phyloP scores from a whole-genome alignment of 2,113 vertebrate genomes.

The Psilopsiagon aymara region DNA sequence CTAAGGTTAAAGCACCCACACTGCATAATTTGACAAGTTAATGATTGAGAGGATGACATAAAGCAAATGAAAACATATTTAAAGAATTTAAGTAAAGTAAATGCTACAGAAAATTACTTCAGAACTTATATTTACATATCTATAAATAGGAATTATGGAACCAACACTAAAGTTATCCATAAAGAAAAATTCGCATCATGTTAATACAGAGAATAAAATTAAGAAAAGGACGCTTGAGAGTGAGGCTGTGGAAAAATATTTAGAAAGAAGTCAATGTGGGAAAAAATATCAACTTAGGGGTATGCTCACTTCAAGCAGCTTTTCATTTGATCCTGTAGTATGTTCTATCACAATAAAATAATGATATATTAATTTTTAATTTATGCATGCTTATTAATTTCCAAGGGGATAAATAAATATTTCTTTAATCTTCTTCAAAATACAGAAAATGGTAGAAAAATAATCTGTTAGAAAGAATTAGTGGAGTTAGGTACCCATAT shows the following conservation, averaged over 20 bases:
- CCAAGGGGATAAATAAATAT: background rate
- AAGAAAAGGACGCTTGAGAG: background rate
- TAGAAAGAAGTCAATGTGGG: background rate
- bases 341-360: background rate
- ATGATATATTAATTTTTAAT: background rate
- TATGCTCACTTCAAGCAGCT: accelerated
- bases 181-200: background rate
- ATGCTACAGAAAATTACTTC: background rate
- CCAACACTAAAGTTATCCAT: background rate
- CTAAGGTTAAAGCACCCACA: background rate
- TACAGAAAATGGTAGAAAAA: background rate
- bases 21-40: background rate
- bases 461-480: background rate
- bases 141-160: background rate
- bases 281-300: background rate
- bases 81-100: background rate
- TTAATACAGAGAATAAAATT: background rate
- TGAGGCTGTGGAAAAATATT: background rate
- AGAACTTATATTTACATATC: background rate
- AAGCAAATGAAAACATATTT: background rate
- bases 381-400: background rate
- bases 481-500: background rate
- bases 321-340: background rate
- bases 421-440: background rate
- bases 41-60: background rate